phyloP scores from a whole-genome alignment of 2,113 vertebrate species.

The Meleagris gallopavo region DNA sequence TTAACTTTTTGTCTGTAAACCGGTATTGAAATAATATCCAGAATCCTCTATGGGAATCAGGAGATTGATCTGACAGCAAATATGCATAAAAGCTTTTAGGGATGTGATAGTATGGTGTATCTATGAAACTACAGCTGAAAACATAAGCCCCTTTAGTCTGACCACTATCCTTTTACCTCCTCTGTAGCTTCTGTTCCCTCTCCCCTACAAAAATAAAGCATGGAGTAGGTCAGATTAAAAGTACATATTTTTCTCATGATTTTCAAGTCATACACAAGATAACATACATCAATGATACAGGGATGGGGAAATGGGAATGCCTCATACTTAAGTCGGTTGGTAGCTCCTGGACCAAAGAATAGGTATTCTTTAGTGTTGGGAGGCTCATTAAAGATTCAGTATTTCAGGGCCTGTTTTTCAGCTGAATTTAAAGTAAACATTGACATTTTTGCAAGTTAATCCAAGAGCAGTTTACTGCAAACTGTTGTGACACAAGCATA shows the following conservation, averaged over 20 bases:
- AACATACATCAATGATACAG: background rate
- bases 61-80: background rate
- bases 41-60: background rate
- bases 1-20: background rate
- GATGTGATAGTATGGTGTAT: background rate
- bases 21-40: background rate
- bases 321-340: background rate
- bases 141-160: background rate
- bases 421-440: background rate
- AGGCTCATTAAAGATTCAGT: background rate
- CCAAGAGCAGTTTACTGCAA: background rate
- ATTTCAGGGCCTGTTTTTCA: background rate
- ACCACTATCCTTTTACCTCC: background rate
- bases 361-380: background rate
- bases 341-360: background rate
- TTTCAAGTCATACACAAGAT: background rate
- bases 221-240: background rate
- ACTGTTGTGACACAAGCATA: background rate
- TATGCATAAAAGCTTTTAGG: background rate
- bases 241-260: background rate
- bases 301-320: background rate
- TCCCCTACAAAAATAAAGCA: background rate
- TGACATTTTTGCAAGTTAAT: background rate
- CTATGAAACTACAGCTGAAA: background rate
- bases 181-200: too few species aligned